A percentile compares a stretch with the other conserved stretches of the same genome.
Evolutionary conservation across 2,113 vertebrate genomes (phyloP).

Genomic region (Trochalopteron elliotii): DNA sequence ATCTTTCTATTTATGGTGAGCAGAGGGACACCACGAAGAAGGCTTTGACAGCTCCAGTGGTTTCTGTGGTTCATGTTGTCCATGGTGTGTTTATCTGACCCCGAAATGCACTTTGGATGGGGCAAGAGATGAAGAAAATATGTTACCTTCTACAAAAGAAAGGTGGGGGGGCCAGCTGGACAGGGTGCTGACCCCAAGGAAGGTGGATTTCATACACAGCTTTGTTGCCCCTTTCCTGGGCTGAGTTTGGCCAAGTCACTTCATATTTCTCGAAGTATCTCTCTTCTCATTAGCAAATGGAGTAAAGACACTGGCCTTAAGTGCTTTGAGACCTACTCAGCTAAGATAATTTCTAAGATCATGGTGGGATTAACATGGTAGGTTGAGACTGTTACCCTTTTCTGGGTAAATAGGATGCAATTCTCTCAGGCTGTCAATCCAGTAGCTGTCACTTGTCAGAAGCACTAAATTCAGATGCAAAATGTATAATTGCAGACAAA

Average conservation of each 20-base stretch:
- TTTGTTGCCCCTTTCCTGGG: not conserved
- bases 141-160: not conserved
- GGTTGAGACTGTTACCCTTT: not conserved
- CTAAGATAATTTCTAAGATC: not conserved
- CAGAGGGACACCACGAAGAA: not conserved
- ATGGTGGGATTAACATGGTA: not conserved
- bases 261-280: not conserved
- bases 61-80: not conserved
- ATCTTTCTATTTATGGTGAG: not conserved
- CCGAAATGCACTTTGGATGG: not conserved
- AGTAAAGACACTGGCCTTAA: not conserved
- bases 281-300: not conserved
- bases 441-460: slow-evolving; percentile 39
- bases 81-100: not conserved
- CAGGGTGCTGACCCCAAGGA: not conserved
- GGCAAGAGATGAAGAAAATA: not conserved
- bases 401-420: slow-evolving; percentile 37
- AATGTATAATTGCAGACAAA: slow-evolving; percentile 15
- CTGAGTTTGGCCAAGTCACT: not conserved
- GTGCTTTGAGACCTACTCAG: not conserved
- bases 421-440: slow-evolving; percentile 46
- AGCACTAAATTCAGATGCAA: slow-evolving; percentile 38
- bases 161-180: fast-evolving
- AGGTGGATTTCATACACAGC: not conserved
- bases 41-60: not conserved